These are phyloP conservation scores for Amphimallon solstitiale DNA, from an alignment of 2,888 invertebrate species.

Conservation along the genomic window DNA sequence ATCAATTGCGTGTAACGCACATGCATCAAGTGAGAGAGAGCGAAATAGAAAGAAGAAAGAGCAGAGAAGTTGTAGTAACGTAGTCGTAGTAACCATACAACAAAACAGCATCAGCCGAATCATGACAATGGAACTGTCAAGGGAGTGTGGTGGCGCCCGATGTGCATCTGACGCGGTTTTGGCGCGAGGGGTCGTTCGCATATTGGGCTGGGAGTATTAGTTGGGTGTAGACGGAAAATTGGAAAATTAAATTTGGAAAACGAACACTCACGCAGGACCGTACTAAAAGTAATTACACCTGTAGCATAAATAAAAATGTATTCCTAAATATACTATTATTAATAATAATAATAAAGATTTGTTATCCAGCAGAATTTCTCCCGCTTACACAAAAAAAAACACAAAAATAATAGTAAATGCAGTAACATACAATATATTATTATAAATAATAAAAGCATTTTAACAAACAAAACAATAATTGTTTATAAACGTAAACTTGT, in stretches of 20 bases:
- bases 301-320: slow-evolving; percentile 1
- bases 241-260: slow-evolving; percentile 32
- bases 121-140: slow-evolving; percentile 30
- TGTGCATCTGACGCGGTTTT: slow-evolving; percentile 9
- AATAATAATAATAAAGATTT: no score
- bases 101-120: slow-evolving; percentile 23
- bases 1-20: slow-evolving; percentile 36
- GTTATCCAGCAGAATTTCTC: no score
- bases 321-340: no score
- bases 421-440: no score
- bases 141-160: slow-evolving; percentile 11
- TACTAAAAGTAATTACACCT: no score
- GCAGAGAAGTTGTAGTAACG: slow-evolving; percentile 22
- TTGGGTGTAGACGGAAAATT: slow-evolving; percentile 26
- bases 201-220: slow-evolving; percentile 6
- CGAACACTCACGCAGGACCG: slow-evolving; percentile 3
- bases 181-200: slow-evolving; percentile 23
- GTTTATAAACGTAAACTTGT: no score
- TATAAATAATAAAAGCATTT: no score
- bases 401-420: no score
- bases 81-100: background rate
- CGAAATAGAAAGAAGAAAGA: background rate
- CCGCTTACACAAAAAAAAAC: no score
- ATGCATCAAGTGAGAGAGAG: background rate
- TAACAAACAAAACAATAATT: no score